A percentile compares a stretch with the other conserved stretches of the same genome.
Conservation (phyloP, 2,888 invertebrate species). For the Oscheius sp. region DNA sequence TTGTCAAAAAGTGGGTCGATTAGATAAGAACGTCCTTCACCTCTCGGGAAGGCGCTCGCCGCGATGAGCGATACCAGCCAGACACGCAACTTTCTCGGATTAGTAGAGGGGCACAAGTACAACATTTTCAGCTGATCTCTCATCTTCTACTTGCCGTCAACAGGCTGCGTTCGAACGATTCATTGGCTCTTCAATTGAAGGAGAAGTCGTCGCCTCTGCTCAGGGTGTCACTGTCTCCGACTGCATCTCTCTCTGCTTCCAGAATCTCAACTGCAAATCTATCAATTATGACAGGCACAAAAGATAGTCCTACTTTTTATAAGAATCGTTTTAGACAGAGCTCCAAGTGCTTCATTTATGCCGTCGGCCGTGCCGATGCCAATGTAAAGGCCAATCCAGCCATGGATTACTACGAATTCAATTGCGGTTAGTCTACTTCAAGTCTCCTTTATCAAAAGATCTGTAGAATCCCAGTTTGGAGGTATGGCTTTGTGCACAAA, state of each 20-base stretch:
- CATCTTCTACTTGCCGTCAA: slow-evolving; percentile 73
- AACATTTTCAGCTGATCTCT: slow-evolving; percentile 70
- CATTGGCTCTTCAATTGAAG: slow-evolving; percentile 72
- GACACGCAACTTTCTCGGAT: slow-evolving; percentile 22
- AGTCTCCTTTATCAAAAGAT: too few species aligned
- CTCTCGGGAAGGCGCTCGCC: slow-evolving; percentile 4
- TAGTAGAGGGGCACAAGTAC: background rate
- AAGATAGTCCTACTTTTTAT: background rate
- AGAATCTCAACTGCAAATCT: slow-evolving; percentile 73
- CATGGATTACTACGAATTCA: slow-evolving; percentile 73
- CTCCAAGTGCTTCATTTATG: slow-evolving; percentile 72
- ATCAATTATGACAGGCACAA: slow-evolving; percentile 71
- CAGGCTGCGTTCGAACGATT: slow-evolving; percentile 73
- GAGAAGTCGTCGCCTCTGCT: slow-evolving; percentile 72
- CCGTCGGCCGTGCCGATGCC: slow-evolving; percentile 67
- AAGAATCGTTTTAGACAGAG: slow-evolving; percentile 56
- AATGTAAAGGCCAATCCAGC: slow-evolving; percentile 71
- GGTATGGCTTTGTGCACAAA: slow-evolving; percentile 74
- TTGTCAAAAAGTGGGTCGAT: slow-evolving; percentile 33
- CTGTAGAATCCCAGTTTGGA: slow-evolving; percentile 71
- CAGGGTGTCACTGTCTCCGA: slow-evolving; percentile 73
- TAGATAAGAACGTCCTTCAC: slow-evolving; percentile 38
- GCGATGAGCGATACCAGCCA: slow-evolving; percentile 29
- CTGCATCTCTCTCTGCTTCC: slow-evolving; percentile 73
- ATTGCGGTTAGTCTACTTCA: slow-evolving; percentile 66